Evolutionary conservation across 2,797 vertebrate genomes (phyloP).

Genomic region (Pyrrhura leucotis): DNA sequence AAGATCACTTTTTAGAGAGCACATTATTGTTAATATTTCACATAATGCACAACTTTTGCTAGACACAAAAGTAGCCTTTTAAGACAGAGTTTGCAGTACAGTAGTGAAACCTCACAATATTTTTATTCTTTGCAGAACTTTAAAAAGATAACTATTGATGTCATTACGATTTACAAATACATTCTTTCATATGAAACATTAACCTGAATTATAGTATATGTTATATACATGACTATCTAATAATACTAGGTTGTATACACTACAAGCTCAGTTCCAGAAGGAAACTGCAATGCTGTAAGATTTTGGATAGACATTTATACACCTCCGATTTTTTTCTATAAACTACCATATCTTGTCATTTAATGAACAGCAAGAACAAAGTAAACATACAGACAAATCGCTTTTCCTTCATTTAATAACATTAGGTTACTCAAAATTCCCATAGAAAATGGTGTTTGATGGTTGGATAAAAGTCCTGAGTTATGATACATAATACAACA

Average conservation of each 20-base stretch:
- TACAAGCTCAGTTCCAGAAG: slow-evolving; percentile 68
- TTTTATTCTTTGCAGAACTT: slow-evolving; percentile 74
- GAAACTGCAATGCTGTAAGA: slow-evolving; percentile 56
- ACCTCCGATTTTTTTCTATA: slow-evolving; percentile 38
- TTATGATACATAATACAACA: not conserved
- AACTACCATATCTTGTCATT: slow-evolving; percentile 10
- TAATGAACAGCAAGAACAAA: slow-evolving; percentile 45
- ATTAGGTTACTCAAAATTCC: slow-evolving; percentile 13
- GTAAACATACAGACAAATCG: slow-evolving; percentile 9
- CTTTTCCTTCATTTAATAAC: slow-evolving; percentile 40
- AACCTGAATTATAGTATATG: slow-evolving; percentile 73
- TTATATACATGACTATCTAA: slow-evolving; percentile 71
- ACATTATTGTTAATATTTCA: slow-evolving; percentile 70
- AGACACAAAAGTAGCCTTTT: slow-evolving; percentile 73
- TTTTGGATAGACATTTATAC: slow-evolving; percentile 57
- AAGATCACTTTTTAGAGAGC: slow-evolving; percentile 56
- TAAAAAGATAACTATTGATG: slow-evolving; percentile 75
- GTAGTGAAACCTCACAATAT: slow-evolving; percentile 73
- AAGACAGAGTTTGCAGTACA: slow-evolving; percentile 71
- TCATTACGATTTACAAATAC: slow-evolving; percentile 81
- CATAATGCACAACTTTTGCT: slow-evolving; percentile 73
- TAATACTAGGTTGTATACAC: slow-evolving; percentile 59
- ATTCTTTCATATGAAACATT: slow-evolving; percentile 80
- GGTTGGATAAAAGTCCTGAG: slow-evolving; percentile 37
- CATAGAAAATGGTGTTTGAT: slow-evolving; percentile 33